These are phyloP conservation scores for Drosophila serrata DNA, from an alignment of 1,140 invertebrate genomes.

Conservation along the genomic window DNA sequence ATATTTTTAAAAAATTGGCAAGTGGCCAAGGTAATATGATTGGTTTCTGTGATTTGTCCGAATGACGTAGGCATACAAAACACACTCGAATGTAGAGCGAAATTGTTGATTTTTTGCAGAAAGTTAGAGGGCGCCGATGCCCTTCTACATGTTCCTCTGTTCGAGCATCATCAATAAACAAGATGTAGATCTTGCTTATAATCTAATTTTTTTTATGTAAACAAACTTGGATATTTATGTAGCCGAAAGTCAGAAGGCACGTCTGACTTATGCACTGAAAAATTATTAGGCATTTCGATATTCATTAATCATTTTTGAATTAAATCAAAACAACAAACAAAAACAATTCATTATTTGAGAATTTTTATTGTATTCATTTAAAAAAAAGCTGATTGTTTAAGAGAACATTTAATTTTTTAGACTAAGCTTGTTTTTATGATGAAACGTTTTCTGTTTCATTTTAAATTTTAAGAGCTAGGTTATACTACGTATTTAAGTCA, in stretches of 20 bases:
- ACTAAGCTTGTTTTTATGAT: background rate
- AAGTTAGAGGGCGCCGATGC: slow-evolving; percentile 26
- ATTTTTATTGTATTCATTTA: background rate
- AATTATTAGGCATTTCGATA: background rate
- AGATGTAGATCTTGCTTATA: slow-evolving; percentile 34
- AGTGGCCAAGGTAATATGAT: slow-evolving; percentile 55
- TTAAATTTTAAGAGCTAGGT: background rate
- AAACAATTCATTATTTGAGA: too few relatives aligned
- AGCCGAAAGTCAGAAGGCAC: slow-evolving; percentile 19
- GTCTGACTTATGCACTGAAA: slow-evolving; percentile 19
- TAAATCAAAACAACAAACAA: background rate
- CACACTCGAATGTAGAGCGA: slow-evolving; percentile 34
- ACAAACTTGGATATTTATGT: slow-evolving; percentile 40
- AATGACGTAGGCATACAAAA: slow-evolving; percentile 56
- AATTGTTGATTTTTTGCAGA: slow-evolving; percentile 34
- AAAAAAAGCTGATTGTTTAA: background rate
- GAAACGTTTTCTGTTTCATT: background rate
- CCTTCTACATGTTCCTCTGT: slow-evolving; percentile 7
- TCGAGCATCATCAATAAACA: slow-evolving; percentile 38
- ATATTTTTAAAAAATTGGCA: slow-evolving; percentile 61
- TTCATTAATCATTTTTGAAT: background rate
- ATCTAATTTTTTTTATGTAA: slow-evolving; percentile 38
- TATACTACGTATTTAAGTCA: too few relatives aligned
- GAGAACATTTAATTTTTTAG: background rate
- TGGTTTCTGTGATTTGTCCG: slow-evolving; percentile 62